Conservation (phyloP, 2,797 vertebrate genomes). For the Artibeus lituratus region DNA sequence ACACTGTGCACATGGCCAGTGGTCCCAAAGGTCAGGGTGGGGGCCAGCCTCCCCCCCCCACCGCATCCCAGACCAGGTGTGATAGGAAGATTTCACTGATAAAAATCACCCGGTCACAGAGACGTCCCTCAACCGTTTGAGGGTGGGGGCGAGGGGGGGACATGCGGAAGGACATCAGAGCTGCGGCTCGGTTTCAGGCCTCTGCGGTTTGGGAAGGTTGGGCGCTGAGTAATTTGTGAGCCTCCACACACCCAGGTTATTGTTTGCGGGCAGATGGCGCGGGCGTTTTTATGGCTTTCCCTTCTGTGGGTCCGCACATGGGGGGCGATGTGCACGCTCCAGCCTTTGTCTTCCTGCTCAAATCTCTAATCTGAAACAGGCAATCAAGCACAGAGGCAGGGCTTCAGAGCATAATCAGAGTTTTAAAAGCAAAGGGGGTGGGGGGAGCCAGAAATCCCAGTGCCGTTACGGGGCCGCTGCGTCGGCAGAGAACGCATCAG, state of each 20-base stretch:
- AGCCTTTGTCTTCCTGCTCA: constrained; percentile 87
- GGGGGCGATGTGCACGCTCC: constrained; percentile 83
- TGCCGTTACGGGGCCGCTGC: constrained; percentile 80
- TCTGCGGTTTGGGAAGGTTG: constrained; percentile 86
- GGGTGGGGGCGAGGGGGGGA: background rate
- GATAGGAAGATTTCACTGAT: constrained; percentile 73
- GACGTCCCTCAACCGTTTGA: constrained; percentile 81
- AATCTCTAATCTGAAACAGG: constrained; percentile 87
- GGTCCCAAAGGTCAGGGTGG: background rate
- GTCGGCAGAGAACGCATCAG: constrained; percentile 65
- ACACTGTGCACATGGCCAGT: background rate
- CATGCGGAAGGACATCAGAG: constrained; percentile 76
- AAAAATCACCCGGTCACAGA: constrained; percentile 80
- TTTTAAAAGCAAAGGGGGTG: background rate
- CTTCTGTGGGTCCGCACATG: constrained; percentile 93
- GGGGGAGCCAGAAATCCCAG: constrained; percentile 45
- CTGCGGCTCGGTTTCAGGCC: constrained; percentile 81
- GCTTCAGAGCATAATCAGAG: background rate
- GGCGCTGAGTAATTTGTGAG: constrained; percentile 93
- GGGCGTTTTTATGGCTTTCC: constrained; percentile 94
- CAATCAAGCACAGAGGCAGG: constrained; percentile 84
- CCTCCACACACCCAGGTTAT: constrained; percentile 95
- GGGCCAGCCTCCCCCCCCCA: background rate
- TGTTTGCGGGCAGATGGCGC: constrained; percentile 97
- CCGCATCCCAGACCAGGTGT: constrained; percentile 68